Percentiles rank a stretch among this genome's conserved stretches.
Conservation (phyloP, 2,888 invertebrate genomes). For the Cheilosia pagana region DNA sequence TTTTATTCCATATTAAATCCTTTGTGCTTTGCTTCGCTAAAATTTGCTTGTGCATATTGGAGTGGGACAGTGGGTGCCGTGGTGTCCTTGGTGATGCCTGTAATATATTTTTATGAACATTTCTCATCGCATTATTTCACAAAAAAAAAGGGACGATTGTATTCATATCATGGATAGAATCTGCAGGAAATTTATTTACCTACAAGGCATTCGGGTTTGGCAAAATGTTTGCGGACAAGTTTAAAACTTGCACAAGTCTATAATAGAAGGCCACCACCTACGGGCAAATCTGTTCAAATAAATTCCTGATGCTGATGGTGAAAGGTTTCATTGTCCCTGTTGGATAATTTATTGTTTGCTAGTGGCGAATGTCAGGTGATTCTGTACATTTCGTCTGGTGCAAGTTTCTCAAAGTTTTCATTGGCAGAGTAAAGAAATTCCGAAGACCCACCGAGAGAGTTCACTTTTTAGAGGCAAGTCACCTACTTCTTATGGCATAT, state of each 20-base stretch:
- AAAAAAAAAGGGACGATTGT: too few relatives aligned
- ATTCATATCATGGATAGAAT: too few relatives aligned
- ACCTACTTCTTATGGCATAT: constrained; percentile 11
- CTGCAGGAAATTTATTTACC: background rate
- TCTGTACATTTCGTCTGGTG: constrained; percentile 40
- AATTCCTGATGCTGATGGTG: constrained; percentile 38
- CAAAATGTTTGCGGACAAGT: constrained; percentile 16
- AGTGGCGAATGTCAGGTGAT: constrained; percentile 48
- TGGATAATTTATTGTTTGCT: constrained; percentile 53
- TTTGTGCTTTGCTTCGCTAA: constrained; percentile 31
- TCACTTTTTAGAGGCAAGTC: constrained; percentile 17
- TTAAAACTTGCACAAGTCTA: constrained; percentile 24
- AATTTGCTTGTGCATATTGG: too few relatives aligned
- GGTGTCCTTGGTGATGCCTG: too few relatives aligned
- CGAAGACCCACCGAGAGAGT: constrained; percentile 35
- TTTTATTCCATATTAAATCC: constrained; percentile 57
- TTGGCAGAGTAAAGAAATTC: constrained; percentile 49
- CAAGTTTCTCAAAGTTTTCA: constrained; percentile 57
- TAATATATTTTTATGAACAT: too few relatives aligned
- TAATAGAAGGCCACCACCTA: background rate
- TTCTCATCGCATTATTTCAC: too few relatives aligned
- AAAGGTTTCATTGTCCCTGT: constrained; percentile 42
- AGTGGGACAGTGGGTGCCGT: too few relatives aligned
- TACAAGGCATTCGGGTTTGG: background rate
- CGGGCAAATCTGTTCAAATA: constrained; percentile 30